Evolutionary conservation across 2,113 vertebrate genomes (phyloP), one percentile per base, ranked within the genome.

Genomic region (Pluvianellus socialis): DNA sequence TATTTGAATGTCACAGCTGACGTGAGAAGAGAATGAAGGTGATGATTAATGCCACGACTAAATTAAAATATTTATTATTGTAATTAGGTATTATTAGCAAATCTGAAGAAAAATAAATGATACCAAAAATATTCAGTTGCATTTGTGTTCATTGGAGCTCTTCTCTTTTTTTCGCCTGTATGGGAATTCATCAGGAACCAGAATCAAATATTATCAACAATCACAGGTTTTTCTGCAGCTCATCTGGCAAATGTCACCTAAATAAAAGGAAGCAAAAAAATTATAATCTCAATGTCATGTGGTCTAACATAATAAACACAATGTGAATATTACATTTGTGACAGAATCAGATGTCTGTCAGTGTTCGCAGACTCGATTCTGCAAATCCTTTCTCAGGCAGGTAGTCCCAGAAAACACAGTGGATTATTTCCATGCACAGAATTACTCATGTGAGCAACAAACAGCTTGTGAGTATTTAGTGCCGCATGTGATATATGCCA

Each of bases 11-110:
- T 96, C 96, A 96, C 79, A 65, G 44, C 84, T 91, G 84, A 96
- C 52, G n/a, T 50, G 92, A 95, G 84, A 95, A 59, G 80, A 90
- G 89, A 94, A 86, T 83, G 81, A 94, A 95, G 91, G 91, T 86
- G 84, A 90, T 97, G 92, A 97, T 96, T 97, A 95, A 96, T 92
- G 90, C 90, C 96, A 97, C 1, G 32, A 89, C 80, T 91, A 89
- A 92, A 95, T 94, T 97, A 95, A 97, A 97, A 95, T 92, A 96
- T 97, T 97, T 95, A 92, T 94, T 90, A 76, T 92, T 97, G 65
- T 66, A 83, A 95, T 90, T 86, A 70, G 77, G 42, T 95, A 76
- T 85, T 94, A 95, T 95, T 95, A 95, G 70, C 84, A 85, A 94
- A 94, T 72, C 89, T 76, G 84, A 91, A 88, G 70, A 70, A 96